Base-by-base conservation (phyloP, 1,140 invertebrate genomes). In the Cherax quadricarinatus region DNA sequence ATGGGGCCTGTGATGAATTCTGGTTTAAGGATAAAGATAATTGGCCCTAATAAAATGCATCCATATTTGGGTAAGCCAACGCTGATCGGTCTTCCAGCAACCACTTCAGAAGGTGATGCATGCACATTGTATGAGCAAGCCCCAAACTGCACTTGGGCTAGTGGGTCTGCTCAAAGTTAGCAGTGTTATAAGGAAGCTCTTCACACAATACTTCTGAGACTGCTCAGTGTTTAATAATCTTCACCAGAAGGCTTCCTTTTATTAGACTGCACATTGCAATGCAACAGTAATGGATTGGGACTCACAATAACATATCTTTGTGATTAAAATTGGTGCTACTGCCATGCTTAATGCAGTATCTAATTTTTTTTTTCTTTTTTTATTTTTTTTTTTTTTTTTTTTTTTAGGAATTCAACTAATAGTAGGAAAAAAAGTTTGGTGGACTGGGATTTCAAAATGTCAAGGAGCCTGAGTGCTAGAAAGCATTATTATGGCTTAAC, bases 261-360 rank as follows among this genome's bases (percentile, higher is more conserved):
- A 62, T 91, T 86, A 86, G 66, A 51, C 41, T 86, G 78, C 90
- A 87, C 73, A 66, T 86, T 75, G 90, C 79, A 87, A 70, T 86
- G 90, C 84, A 86, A 86, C 60, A 73, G 84, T 86, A 86, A 87
- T 79, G 90, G 90, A 81, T 79, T 41, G 49, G 85, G 85, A 66
- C 84, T 81, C 83, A 48, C 41, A 48, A 21, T 86, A 24, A 79
- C 48, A 91, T 80, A 86, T 51, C 83, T 79, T 91, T 91, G 90
- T 91, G 90, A 91, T 91, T 79, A 62, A 85, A 85, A 86, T 86
- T 91, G 90, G 90, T 91, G 90, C 90, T 91, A 91, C 83, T 86
- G 90, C 90, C 84, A 60, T 79, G 83, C 85, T 82, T 86, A 80
- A 75, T 79, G 60, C 89, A 91, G 89, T 80, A 83, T 86, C 16